These are phyloP conservation scores for Aldabrachelys gigantea DNA, from an alignment of 2,113 vertebrate genomes.

Conservation along the genomic window DNA sequence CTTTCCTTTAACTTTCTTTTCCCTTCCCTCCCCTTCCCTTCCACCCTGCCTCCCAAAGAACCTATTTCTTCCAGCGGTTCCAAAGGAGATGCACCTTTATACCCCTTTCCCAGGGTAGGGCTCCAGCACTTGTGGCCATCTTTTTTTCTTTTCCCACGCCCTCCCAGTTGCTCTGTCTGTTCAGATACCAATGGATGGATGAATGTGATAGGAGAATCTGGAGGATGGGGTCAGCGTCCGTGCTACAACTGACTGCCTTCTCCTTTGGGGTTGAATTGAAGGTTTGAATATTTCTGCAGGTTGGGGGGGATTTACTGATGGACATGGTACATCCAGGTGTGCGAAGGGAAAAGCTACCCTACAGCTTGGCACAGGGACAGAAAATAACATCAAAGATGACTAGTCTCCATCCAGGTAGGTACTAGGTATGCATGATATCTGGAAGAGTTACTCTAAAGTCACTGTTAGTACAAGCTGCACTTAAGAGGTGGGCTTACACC, in stretches of 20 bases:
- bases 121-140: too few species aligned
- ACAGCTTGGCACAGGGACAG: background rate
- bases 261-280: background rate
- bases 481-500: fast-evolving
- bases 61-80: background rate
- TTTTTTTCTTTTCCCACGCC: background rate
- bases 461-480: fast-evolving
- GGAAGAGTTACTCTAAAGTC: background rate
- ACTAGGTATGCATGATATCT: background rate
- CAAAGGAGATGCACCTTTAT: background rate
- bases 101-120: background rate
- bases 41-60: background rate
- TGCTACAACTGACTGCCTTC: background rate
- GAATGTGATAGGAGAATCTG: background rate
- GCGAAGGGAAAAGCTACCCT: background rate
- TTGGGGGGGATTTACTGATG: background rate
- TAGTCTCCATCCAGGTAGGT: background rate
- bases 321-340: background rate
- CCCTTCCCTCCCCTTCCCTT: background rate
- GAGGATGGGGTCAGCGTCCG: background rate
- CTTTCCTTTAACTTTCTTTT: too few species aligned
- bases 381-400: background rate
- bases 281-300: background rate
- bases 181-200: background rate
- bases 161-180: background rate